phyloP scores from a whole-genome alignment of 2,113 vertebrate species.

The Amphilophus citrinellus region DNA sequence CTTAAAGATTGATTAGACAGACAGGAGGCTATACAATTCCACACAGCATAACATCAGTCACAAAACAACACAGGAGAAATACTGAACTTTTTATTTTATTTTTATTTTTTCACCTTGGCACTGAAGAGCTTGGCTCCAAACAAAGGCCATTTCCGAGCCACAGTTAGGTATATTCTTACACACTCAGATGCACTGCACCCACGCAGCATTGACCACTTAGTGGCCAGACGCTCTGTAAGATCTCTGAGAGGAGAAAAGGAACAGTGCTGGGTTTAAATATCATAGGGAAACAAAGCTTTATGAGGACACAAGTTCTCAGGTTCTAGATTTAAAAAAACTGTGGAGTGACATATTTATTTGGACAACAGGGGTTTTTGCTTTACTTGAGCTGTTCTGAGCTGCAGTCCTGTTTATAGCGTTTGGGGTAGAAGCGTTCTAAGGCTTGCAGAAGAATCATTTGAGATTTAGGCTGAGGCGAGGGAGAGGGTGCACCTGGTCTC shows the following conservation, averaged over 20 bases:
- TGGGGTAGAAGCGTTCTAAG: conserved; percentile 90
- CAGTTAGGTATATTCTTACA: conserved; percentile 88
- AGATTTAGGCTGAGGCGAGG: conserved; percentile 83
- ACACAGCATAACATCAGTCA: background rate
- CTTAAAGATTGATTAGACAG: background rate
- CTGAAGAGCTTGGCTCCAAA: conserved; percentile 90
- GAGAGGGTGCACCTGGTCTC: conserved; percentile 74
- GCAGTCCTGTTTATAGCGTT: conserved; percentile 86
- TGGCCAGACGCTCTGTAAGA: conserved; percentile 82
- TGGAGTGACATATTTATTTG: background rate
- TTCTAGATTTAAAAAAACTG: background rate
- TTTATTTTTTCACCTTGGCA: conserved; percentile 82
- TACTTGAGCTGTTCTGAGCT: conserved; percentile 86
- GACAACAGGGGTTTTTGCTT: background rate
- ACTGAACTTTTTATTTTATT: background rate
- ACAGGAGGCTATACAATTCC: background rate
- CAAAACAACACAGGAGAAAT: background rate
- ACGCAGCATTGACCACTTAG: conserved; percentile 87
- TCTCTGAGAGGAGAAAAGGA: conserved; percentile 73
- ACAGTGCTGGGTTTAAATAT: background rate
- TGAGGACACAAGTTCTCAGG: background rate
- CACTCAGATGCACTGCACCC: conserved; percentile 88
- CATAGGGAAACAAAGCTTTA: background rate
- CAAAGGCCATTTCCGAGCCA: conserved; percentile 90
- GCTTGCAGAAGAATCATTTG: conserved; percentile 88